Evolutionary conservation across 2,888 invertebrate species (phyloP).

Genomic region (Alentia gelatinosa): DNA sequence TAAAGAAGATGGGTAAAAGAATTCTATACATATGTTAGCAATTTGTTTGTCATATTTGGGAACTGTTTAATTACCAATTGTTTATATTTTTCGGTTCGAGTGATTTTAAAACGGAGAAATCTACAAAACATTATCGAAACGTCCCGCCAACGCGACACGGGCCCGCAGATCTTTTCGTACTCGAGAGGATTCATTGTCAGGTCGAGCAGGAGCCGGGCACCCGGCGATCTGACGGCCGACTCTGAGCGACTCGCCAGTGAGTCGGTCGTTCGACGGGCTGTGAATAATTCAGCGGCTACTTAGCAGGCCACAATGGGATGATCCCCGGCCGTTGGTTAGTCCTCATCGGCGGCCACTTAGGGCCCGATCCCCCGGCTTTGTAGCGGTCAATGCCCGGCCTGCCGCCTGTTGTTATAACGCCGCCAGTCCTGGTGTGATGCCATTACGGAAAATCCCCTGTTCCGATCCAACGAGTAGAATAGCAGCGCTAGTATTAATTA

Average conservation of each 20-base stretch:
- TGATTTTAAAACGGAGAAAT: no score
- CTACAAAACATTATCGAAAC: no score
- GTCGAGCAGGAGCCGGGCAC: no score
- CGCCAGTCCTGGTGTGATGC: background rate
- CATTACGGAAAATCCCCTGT: background rate
- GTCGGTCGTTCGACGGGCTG: background rate
- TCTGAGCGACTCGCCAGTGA: background rate
- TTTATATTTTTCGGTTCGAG: no score
- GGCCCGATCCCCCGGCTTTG: background rate
- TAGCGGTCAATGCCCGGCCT: background rate
- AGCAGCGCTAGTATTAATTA: background rate
- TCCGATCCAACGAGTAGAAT: background rate
- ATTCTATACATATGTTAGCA: no score
- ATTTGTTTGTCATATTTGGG: no score
- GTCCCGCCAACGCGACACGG: no score
- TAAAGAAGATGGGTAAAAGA: no score
- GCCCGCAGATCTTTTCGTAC: no score
- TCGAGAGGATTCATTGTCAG: no score
- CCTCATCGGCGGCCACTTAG: constrained; percentile 9
- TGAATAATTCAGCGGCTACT: constrained; percentile 27
- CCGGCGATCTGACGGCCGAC: no score
- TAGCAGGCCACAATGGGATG: background rate
- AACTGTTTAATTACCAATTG: no score
- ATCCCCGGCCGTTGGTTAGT: background rate
- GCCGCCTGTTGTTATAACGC: background rate